Evolutionary conservation across 2,888 invertebrate species (phyloP).

Genomic region (Nemotelus nigrinus): DNA sequence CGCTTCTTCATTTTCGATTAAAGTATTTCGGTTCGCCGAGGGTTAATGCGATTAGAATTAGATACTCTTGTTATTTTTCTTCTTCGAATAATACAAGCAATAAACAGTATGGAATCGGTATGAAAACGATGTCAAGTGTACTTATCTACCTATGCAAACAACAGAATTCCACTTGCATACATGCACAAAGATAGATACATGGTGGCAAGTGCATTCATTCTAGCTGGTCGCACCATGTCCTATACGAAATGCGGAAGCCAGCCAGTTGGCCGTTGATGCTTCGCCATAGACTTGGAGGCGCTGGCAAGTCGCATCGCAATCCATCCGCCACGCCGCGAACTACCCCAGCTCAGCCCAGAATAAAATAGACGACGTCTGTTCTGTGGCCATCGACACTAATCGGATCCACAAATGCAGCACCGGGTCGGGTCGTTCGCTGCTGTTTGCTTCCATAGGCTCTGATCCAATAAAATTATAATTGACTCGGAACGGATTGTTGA

Average conservation of each 20-base stretch:
- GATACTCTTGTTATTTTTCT: background rate
- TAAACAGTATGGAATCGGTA: background rate
- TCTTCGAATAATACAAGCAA: no score
- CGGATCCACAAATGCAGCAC: background rate
- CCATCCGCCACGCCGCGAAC: background rate
- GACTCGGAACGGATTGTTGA: background rate
- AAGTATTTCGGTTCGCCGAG: no score
- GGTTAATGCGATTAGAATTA: conserved; percentile 10
- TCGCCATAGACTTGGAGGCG: conserved; percentile 36
- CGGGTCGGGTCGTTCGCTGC: background rate
- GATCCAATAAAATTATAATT: conserved; percentile 35
- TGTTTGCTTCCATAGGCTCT: background rate
- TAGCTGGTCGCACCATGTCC: background rate
- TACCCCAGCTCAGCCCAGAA: background rate
- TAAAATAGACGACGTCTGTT: conserved; percentile 5
- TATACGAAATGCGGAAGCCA: conserved; percentile 32
- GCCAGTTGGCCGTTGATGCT: conserved; percentile 1
- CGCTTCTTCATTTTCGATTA: no score
- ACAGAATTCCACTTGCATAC: background rate
- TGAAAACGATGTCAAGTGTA: conserved; percentile 43
- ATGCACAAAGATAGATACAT: no score
- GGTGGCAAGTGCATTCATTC: background rate
- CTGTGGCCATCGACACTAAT: conserved; percentile 39
- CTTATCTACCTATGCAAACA: background rate
- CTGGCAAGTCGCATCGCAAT: background rate